Conservation (phyloP, 2,113 vertebrate genomes). For the Podarcis muralis region DNA sequence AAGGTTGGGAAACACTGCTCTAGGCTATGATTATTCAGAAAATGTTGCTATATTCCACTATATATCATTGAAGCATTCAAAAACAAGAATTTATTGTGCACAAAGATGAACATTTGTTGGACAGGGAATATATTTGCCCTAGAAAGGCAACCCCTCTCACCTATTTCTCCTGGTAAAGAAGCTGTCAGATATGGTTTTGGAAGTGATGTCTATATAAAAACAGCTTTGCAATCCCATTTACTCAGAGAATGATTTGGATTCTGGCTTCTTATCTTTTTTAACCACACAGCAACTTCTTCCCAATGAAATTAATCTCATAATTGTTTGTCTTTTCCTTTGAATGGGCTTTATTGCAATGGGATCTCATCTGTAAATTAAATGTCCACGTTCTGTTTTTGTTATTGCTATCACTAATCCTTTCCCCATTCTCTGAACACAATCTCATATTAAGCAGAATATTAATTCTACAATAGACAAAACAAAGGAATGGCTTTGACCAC, state of each 20-base stretch:
- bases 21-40: neutral
- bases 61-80: neutral
- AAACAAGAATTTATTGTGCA: neutral
- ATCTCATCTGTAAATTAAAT: neutral
- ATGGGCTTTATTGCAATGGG: neutral
- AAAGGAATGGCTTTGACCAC: neutral
- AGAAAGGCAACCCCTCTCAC: neutral
- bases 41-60: neutral
- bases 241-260: neutral
- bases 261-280: conserved; percentile 15
- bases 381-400: conserved; percentile 22
- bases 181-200: neutral
- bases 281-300: neutral
- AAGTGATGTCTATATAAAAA: neutral
- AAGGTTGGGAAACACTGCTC: no score
- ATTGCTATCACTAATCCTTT: conserved; percentile 13
- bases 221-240: neutral
- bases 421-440: conserved; percentile 22
- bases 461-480: neutral
- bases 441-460: neutral
- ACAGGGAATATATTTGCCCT: neutral
- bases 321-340: neutral
- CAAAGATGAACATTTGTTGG: neutral
- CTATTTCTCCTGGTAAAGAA: neutral
- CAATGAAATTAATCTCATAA: conserved; percentile 21